Evolutionary conservation across 2,888 invertebrate genomes (phyloP).

Genomic region (Tuta absoluta): DNA sequence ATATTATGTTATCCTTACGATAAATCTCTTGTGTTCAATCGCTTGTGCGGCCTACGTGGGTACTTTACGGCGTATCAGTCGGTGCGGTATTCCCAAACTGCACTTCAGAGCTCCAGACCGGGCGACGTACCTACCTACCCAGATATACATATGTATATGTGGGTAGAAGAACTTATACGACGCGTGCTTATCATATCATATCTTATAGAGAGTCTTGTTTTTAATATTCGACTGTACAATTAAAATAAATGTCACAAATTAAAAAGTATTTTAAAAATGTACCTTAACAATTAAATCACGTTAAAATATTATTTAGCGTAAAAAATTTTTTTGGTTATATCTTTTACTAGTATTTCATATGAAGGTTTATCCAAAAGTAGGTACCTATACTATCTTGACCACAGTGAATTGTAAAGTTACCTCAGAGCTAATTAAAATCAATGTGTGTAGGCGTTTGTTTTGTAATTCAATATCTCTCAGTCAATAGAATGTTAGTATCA

Average conservation of each 20-base stretch:
- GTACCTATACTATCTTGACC: too few relatives aligned
- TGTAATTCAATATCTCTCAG: not conserved
- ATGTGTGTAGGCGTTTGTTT: not conserved
- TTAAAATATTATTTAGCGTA: too few relatives aligned
- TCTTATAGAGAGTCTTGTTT: too few relatives aligned
- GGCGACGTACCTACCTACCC: conserved; percentile 22
- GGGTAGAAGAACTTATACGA: not conserved
- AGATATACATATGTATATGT: conserved; percentile 25
- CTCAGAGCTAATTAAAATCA: too few relatives aligned
- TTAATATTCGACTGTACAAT: too few relatives aligned
- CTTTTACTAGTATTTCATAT: too few relatives aligned
- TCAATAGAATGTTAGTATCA: not conserved
- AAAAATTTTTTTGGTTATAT: too few relatives aligned
- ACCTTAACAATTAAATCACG: too few relatives aligned
- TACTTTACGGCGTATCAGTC: conserved; percentile 78
- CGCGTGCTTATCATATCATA: not conserved
- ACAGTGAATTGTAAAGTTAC: too few relatives aligned
- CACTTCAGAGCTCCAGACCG: conserved; percentile 68
- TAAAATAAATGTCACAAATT: too few relatives aligned
- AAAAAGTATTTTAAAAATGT: too few relatives aligned
- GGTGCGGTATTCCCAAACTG: conserved; percentile 81
- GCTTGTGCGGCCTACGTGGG: conserved; percentile 48
- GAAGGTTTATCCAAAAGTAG: too few relatives aligned
- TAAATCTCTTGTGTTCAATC: not conserved
- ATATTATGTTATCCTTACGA: not conserved